Evolutionary conservation across 2,888 invertebrate species (phyloP).

Genomic region (Drosophila subsilvestris): DNA sequence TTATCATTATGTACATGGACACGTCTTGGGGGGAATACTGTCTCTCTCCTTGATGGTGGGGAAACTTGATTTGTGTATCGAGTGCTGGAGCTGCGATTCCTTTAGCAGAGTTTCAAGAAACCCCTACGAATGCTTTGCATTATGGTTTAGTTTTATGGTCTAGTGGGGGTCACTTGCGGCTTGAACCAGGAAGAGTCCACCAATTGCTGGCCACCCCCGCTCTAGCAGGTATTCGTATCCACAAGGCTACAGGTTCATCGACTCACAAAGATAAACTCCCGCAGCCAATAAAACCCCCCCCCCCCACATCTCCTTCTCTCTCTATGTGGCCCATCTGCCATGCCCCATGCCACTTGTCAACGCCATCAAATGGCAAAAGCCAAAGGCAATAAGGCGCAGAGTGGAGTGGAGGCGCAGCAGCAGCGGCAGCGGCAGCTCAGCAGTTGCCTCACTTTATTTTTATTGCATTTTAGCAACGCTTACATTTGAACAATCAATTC

Average conservation of each 20-base stretch:
- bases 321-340: no score
- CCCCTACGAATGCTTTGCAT: neutral
- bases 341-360: slow-evolving; percentile 38
- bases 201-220: neutral
- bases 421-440: neutral
- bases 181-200: slow-evolving; percentile 1
- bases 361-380: slow-evolving; percentile 32
- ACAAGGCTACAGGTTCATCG: slow-evolving; percentile 18
- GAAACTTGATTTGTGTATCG: slow-evolving; percentile 26
- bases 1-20: slow-evolving; percentile 55
- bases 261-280: slow-evolving; percentile 19
- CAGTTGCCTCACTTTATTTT: slow-evolving; percentile 53
- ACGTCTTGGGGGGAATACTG: slow-evolving; percentile 4
- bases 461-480: slow-evolving; percentile 70
- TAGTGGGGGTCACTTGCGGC: neutral
- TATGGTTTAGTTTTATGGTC: slow-evolving; percentile 1
- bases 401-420: neutral
- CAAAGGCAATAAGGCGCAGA: slow-evolving; percentile 25
- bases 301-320: neutral
- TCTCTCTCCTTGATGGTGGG: slow-evolving; percentile 14
- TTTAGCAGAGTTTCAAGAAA: no score
- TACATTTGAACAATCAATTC: slow-evolving; percentile 60
- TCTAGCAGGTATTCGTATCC: slow-evolving; percentile 3
- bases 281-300: slow-evolving; percentile 7
- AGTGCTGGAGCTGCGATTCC: no score